Evolutionary conservation across 2,113 vertebrate genomes (phyloP).

Genomic region (Eidolon helvum): DNA sequence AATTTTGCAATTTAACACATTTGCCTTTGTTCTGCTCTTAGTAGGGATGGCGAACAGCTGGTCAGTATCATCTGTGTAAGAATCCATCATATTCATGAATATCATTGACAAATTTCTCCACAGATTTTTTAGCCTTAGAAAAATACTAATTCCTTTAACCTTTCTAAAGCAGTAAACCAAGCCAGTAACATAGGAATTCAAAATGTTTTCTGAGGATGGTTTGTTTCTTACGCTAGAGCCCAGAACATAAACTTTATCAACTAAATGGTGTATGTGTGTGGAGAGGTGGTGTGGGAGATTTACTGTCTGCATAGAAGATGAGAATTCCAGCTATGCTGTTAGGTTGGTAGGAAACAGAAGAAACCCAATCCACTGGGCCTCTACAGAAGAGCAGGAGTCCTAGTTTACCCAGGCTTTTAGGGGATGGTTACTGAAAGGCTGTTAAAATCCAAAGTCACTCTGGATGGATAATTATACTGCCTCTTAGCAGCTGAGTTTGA

Average conservation of each 20-base stretch:
- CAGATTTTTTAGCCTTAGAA: not conserved
- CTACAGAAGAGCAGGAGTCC: not conserved
- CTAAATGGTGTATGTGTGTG: not conserved
- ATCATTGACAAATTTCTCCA: conserved; percentile 12
- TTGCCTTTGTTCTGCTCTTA: conserved; percentile 51
- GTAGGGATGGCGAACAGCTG: conserved; percentile 27
- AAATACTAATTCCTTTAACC: conserved; percentile 23
- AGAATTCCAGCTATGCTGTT: not conserved
- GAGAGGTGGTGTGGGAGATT: not conserved
- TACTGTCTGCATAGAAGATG: not conserved
- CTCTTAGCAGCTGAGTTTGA: not conserved
- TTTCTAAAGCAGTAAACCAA: conserved; percentile 36
- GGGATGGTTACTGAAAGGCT: not conserved
- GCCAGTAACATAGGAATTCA: not conserved
- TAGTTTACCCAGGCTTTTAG: not conserved
- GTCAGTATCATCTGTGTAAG: conserved; percentile 35
- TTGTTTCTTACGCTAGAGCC: not conserved
- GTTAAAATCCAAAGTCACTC: not conserved
- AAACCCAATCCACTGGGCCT: not conserved
- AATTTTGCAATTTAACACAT: conserved; percentile 44
- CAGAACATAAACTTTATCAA: not conserved
- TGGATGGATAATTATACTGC: not conserved
- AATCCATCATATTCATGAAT: conserved; percentile 28
- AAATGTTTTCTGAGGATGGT: not conserved
- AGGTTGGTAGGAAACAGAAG: not conserved